A percentile compares a stretch with the other conserved stretches of the same genome.
Evolutionary conservation across 2,797 vertebrate genomes (phyloP).

Genomic region (Carduelis carduelis): DNA sequence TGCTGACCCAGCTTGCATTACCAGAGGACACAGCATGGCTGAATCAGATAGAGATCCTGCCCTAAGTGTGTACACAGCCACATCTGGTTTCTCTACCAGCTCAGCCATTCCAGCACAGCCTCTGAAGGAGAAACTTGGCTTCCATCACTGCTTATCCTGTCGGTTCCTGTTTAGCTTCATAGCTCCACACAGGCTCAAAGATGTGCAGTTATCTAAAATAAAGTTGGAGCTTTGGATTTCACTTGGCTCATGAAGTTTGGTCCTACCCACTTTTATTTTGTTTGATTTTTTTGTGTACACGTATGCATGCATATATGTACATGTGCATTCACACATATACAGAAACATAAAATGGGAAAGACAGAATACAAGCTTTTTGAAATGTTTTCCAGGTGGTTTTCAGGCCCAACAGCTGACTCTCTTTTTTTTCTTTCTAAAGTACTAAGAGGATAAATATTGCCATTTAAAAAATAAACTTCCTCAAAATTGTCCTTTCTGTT

Average conservation of each 20-base stretch:
- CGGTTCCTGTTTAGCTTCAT: background rate
- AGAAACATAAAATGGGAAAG: background rate
- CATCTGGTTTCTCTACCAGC: background rate
- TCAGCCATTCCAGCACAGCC: background rate
- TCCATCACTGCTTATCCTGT: background rate
- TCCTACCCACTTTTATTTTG: background rate
- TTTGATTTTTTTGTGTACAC: background rate
- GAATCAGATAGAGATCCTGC: background rate
- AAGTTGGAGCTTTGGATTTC: background rate
- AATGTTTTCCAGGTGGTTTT: background rate
- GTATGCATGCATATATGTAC: background rate
- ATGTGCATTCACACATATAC: background rate
- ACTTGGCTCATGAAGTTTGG: background rate
- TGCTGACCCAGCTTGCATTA: background rate
- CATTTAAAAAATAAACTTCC: constrained; percentile 59
- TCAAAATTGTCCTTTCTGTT: constrained; percentile 54
- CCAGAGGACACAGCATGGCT: background rate
- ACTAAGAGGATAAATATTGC: constrained; percentile 28
- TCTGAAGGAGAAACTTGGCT: background rate
- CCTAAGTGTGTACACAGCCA: background rate
- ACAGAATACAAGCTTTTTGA: background rate
- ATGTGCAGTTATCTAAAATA: background rate
- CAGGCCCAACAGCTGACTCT: background rate
- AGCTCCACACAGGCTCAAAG: background rate
- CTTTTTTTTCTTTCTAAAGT: background rate